Evolutionary conservation across 1,140 invertebrate species (phyloP), one percentile per base, ranked within the genome.

Genomic region (Proctacanthus coquilletti): DNA sequence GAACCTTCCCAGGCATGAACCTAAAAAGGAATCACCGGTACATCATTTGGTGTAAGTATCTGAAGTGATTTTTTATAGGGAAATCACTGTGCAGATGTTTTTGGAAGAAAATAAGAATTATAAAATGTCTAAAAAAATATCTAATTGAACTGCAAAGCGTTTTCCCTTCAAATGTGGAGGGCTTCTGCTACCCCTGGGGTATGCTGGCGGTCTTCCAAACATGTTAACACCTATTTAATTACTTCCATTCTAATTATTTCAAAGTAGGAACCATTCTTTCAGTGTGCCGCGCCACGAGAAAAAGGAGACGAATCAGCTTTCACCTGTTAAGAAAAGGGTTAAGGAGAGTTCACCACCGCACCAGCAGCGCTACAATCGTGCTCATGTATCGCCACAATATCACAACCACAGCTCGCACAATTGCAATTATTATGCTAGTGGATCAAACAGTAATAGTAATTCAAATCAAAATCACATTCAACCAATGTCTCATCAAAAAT

Each of bases 261-360:
- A 27, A 27, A 9, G 8, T 27, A 27, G 23, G 13, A 27, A 8
- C 13, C 13, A 27, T 36, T 8, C 47, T 37, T 60, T 51, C 49
- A 52, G 53, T 58, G 54, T 64, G 52, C 61, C 66, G 52, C 62
- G 67, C 52, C 60, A 67, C 43, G 75, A 78, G 48, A 91, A 87
- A 56, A 93, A 92, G 55, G 87, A 93, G 49, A 73, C 79, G 19
- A 84, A 84, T 31, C 91, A 96, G 51, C 64, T 96, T 40, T 94
- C 87, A 50, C 93, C 93, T 1, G 89, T 96, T 3, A 97, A 97
- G 65, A 97, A 97, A 61, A 69, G 92, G n/a, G 91, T 95, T 5
- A 96, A 96, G 56, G 93, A 96, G 55, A 88, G 84, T 47, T 92
- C 89, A 15, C 89, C 91, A 20, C 88, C 88, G 1, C 75, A 70